Evolutionary conservation across 2,888 invertebrate species (phyloP), one percentile per base, ranked within the genome.

Genomic region (Trilocha varians): DNA sequence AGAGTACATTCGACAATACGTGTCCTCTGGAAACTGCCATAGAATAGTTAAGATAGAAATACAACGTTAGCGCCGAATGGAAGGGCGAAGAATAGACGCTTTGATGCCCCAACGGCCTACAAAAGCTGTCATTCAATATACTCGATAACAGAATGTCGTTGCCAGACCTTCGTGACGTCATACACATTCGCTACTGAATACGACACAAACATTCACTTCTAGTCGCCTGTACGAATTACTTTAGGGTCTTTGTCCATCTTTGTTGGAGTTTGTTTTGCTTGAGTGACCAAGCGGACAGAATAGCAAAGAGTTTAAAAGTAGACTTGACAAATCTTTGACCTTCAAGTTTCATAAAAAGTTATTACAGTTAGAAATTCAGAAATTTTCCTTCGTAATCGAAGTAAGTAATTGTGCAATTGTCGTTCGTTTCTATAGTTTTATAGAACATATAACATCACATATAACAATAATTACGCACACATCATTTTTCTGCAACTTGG

Each of bases 101-200:
- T 61, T 59, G 57, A 65, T 53, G 57, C 48, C 46, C 47, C 49
- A 44, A 39, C 41, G 50, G 48, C 47, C 38, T 45, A 65, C 61
- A 63, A 63, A 62, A 58, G 58, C 55, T 58, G 62, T 60, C 57
- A 56, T 47, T 54, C 52, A 52, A 54, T 59, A 57, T 56, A 54
- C 53, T 59, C 55, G 65, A 71, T 70, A 70, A 59, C 66, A 57
- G 57, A 60, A 65, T 60, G 54, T 53, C 48, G 46, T 44, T 42
- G 47, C 49, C 51, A 57, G 58, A 53, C 50, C 50, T 50, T 38
- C 44, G 44, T 60, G 57, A 57, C 53, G 61, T 62, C 60, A 61
- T 41, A 43, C 38, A 43, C 38, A 45, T 45, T 46, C 51, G 43
- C 44, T 58, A 59, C 59, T 55, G 55, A 58, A 52, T 57, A 57